Conservation (phyloP, 2,888 invertebrate genomes). For the Sinelater perroti region DNA sequence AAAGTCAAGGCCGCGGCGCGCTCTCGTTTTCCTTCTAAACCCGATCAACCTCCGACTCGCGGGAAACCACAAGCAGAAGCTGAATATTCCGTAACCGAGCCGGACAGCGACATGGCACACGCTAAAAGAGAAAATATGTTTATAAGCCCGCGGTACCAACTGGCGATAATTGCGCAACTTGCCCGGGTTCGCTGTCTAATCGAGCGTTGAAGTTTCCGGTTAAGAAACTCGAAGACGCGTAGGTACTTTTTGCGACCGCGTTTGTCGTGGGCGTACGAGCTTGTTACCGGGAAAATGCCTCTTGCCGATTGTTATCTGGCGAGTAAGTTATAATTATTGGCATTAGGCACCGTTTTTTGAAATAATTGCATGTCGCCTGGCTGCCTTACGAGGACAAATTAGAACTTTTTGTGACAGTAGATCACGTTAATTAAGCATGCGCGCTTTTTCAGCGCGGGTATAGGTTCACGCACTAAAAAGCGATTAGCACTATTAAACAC, state of each 20-base stretch:
- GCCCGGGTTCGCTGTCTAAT: constrained; percentile 29
- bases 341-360: constrained; percentile 2
- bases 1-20: constrained; percentile 25
- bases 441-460: no score
- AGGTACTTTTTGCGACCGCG: constrained; percentile 1
- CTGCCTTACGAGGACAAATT: not conserved
- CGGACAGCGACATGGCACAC: constrained; percentile 2
- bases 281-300: constrained; percentile 3
- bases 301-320: constrained; percentile 2
- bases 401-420: not conserved
- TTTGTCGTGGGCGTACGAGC: constrained; percentile 1
- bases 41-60: no score
- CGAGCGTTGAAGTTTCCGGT: constrained; percentile 34
- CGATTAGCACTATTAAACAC: no score
- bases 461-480: no score
- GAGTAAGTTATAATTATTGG: constrained; percentile 11
- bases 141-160: constrained; percentile 3
- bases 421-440: not conserved
- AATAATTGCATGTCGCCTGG: not conserved
- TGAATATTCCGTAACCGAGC: not conserved
- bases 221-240: constrained; percentile 19
- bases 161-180: constrained; percentile 19
- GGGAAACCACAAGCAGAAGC: not conserved
- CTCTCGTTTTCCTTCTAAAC: constrained; percentile 15
- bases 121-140: constrained; percentile 7